Base-by-base conservation (phyloP, 1,140 invertebrate genomes). In the Bradynema listronoti region DNA sequence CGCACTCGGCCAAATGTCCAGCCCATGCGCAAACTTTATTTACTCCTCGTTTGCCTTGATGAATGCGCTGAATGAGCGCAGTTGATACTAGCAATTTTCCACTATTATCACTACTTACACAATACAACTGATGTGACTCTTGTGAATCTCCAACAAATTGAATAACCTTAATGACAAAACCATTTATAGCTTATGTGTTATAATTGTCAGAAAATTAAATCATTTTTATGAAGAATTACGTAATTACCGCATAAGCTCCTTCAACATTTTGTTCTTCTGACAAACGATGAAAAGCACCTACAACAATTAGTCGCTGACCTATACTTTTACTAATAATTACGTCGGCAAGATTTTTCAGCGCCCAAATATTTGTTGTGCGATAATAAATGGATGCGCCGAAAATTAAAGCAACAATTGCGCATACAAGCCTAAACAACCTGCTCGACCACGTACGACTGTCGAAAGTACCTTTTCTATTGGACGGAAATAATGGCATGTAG, bases 291-390 rank as follows among this genome's bases (percentile, higher is more conserved):
- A 78, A 77, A 6, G 70, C 68, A 4, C 75, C 75, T 27, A 75
- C 46, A 25, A 75, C 56, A 71, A 75, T 73, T 1, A 62, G 69
- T 45, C 63, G 19, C 11, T 54, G n/a, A 39, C 75, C 71, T 42
- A 73, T 70, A 11, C 60, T 49, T 60, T 78, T 77, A 16, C 43
- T 22, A 1, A 77, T 30, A 45, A 78, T 63, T 5, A 55, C 62
- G 49, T 77, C 74, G 5, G 72, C 74, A 22, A 77, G 53, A 57
- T 77, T 77, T 51, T 77, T 77, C 56, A 77, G 52, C 19, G 74
- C 51, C 74, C 74, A 77, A 63, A 76, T 60, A 24, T 76, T 76
- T 30, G 78, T 76, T 16, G 76, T 76, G 29, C 73, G 58, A 42
- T 78, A 63, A 36, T 76, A 76, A 33, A 78, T 61, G n/a, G 73